A percentile compares a stretch with the other conserved stretches of the same genome.
Evolutionary conservation across 2,888 invertebrate species (phyloP).

Genomic region (Spilarctia lutea): DNA sequence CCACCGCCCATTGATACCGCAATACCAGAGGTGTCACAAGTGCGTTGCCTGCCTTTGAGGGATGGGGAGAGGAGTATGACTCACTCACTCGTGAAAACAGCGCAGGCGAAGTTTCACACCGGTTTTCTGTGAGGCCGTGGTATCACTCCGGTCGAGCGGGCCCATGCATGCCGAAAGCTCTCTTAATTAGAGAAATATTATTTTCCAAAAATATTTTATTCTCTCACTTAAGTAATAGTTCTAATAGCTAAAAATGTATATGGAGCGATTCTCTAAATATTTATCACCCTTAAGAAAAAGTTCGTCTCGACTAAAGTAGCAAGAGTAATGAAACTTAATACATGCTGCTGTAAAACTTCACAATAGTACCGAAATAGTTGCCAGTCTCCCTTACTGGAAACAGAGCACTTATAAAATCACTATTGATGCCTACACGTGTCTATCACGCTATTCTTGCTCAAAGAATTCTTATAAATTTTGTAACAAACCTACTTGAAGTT

Average conservation of each 20-base stretch:
- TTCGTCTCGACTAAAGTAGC: background rate
- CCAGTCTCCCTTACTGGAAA: slow-evolving; percentile 6
- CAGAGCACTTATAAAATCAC: slow-evolving; percentile 14
- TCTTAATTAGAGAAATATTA: too few relatives aligned
- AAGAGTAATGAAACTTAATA: background rate
- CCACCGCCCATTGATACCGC: too few relatives aligned
- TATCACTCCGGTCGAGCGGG: too few relatives aligned
- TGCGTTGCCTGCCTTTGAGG: too few relatives aligned
- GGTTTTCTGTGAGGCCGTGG: too few relatives aligned
- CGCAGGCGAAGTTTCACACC: too few relatives aligned
- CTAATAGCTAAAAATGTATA: background rate
- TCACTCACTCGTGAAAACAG: too few relatives aligned
- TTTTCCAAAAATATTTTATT: too few relatives aligned
- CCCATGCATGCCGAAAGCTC: too few relatives aligned
- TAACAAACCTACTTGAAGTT: background rate
- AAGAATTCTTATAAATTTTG: background rate
- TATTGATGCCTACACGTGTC: slow-evolving; percentile 10
- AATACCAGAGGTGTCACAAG: too few relatives aligned
- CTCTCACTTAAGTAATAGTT: background rate
- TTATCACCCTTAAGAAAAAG: background rate
- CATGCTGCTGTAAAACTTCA: slow-evolving; percentile 10
- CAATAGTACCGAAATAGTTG: background rate
- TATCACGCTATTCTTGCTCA: slow-evolving; percentile 8
- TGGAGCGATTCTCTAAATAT: background rate
- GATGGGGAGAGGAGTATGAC: too few relatives aligned